Conservation (phyloP, 1,140 invertebrate genomes). For the Ceratoteleas bidentatus region DNA sequence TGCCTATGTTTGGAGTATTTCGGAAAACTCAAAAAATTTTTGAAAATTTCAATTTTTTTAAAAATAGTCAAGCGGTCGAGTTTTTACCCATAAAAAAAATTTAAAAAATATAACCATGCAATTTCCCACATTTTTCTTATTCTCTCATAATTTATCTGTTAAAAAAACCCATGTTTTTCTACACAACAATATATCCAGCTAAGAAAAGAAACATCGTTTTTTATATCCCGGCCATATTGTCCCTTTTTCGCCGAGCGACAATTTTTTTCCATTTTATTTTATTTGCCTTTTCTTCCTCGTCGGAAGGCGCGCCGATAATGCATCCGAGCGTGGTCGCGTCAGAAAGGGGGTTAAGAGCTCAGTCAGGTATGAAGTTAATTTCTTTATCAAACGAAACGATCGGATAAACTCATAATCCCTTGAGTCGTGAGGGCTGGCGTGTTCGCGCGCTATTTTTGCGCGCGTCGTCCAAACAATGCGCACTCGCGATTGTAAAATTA, state of each 20-base stretch:
- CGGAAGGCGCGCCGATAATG: slow-evolving; percentile 37
- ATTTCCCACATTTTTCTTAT: no score
- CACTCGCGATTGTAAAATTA: slow-evolving; percentile 36
- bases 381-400: slow-evolving; percentile 54
- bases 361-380: slow-evolving; percentile 58
- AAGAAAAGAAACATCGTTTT: slow-evolving; percentile 3
- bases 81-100: no score
- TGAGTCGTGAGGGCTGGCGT: slow-evolving; percentile 38
- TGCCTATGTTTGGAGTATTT: no score
- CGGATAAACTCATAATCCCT: slow-evolving; percentile 49
- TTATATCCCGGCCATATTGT: background rate
- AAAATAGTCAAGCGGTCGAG: no score
- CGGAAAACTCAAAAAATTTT: no score
- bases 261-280: slow-evolving; percentile 28
- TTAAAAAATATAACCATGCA: no score
- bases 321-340: slow-evolving; percentile 27
- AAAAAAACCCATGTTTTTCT: no score
- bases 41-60: no score
- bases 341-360: slow-evolving; percentile 50
- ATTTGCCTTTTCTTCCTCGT: slow-evolving; percentile 21
- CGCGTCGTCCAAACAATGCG: slow-evolving; percentile 28
- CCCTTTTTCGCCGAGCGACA: background rate
- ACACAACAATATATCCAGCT: no score
- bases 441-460: slow-evolving; percentile 34
- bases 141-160: no score